Percentiles rank a stretch among this genome's conserved stretches.
phyloP scores from a whole-genome alignment of 1,140 invertebrate species.

The Drosophila chauvacae region DNA sequence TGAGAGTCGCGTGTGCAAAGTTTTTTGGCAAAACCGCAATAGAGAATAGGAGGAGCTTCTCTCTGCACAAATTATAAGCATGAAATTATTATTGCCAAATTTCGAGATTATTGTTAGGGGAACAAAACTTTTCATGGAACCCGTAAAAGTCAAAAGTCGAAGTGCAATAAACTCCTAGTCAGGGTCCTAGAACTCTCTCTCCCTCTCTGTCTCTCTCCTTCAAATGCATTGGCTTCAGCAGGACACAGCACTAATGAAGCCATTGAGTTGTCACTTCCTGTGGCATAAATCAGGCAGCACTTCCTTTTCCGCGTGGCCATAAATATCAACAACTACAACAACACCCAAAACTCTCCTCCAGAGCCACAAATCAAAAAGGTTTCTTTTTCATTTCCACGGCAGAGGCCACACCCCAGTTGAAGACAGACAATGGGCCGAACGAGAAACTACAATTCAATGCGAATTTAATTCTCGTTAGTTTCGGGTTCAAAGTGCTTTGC shows the following conservation, averaged over 20 bases:
- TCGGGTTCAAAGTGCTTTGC: slow-evolving; percentile 47
- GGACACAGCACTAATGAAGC: slow-evolving; percentile 66
- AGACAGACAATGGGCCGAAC: slow-evolving; percentile 58
- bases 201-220: background rate
- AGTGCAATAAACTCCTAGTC: slow-evolving; percentile 74
- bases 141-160: slow-evolving; percentile 74
- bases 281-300: slow-evolving; percentile 68
- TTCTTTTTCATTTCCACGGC: slow-evolving; percentile 16
- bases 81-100: slow-evolving; percentile 54
- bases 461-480: slow-evolving; percentile 32
- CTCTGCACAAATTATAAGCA: slow-evolving; percentile 36
- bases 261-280: slow-evolving; percentile 78
- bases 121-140: slow-evolving; percentile 52
- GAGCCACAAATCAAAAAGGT: slow-evolving; percentile 70
- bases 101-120: slow-evolving; percentile 48
- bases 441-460: slow-evolving; percentile 59
- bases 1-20: slow-evolving; percentile 59
- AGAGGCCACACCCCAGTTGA: slow-evolving; percentile 46
- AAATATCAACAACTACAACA: slow-evolving; percentile 44
- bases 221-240: slow-evolving; percentile 21
- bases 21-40: slow-evolving; percentile 42
- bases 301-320: slow-evolving; percentile 53
- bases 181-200: background rate
- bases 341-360: slow-evolving; percentile 14
- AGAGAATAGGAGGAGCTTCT: background rate